Evolutionary conservation across 2,113 vertebrate genomes (phyloP).

Genomic region (Vulpes vulpes): DNA sequence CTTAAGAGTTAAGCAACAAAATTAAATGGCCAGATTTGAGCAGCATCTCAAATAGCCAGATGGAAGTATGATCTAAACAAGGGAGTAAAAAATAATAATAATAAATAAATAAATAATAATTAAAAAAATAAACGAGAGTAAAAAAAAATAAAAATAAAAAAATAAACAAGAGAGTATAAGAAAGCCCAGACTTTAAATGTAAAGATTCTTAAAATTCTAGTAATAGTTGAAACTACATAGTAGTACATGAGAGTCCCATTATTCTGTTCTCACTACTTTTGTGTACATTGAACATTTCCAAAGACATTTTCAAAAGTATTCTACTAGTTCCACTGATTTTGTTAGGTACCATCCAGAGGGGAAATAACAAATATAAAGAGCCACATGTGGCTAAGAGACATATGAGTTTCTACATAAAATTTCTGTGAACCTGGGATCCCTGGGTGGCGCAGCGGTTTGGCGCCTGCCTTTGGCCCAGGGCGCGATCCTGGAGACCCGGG

Average conservation of each 20-base stretch:
- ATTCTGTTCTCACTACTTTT: neutral
- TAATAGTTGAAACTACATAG: neutral
- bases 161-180: neutral
- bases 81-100: neutral
- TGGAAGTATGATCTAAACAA: neutral
- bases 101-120: too few relatives aligned
- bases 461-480: too few relatives aligned
- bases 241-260: neutral
- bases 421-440: neutral
- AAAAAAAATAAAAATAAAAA: too few relatives aligned
- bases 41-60: neutral
- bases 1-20: neutral
- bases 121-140: too few relatives aligned
- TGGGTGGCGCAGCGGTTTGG: too few relatives aligned
- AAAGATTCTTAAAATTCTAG: neutral
- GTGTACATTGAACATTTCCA: neutral
- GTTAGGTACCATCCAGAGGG: neutral
- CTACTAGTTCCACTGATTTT: neutral
- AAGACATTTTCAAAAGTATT: neutral
- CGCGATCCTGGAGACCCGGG: too few relatives aligned
- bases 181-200: neutral
- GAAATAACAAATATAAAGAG: constrained; percentile 26
- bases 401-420: neutral
- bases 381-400: neutral
- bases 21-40: neutral